phyloP scores from a whole-genome alignment of 2,888 invertebrate genomes.

The Acanthoscelides obtectus region DNA sequence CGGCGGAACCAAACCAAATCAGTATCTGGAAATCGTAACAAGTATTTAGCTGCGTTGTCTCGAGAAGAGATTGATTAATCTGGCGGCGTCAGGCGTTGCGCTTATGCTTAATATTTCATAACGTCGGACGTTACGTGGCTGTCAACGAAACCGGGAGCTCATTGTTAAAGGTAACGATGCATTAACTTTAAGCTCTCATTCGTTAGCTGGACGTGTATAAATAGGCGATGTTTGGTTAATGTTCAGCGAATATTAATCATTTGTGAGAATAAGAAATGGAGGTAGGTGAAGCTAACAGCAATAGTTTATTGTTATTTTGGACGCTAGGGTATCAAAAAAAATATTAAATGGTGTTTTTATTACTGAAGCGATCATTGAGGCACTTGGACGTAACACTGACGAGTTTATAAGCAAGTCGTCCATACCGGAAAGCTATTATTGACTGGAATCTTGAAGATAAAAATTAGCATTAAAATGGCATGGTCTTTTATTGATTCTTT shows the following conservation, averaged over 20 bases:
- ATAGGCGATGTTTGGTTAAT: constrained; percentile 13
- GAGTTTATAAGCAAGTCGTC: too few species aligned
- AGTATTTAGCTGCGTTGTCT: constrained; percentile 4
- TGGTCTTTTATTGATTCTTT: too few species aligned
- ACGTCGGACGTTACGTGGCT: constrained; percentile 11
- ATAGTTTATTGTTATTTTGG: too few species aligned
- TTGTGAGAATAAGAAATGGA: not conserved
- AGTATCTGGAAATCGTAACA: constrained; percentile 9
- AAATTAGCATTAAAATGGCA: too few species aligned
- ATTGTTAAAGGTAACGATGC: constrained; percentile 13
- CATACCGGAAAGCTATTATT: too few species aligned
- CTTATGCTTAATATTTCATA: constrained; percentile 24
- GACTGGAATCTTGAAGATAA: too few species aligned
- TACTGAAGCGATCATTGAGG: too few species aligned
- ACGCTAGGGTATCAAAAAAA: too few species aligned
- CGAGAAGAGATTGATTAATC: constrained; percentile 22
- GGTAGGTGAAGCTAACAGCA: too few species aligned
- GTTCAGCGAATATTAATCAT: constrained; percentile 10
- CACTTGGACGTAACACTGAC: too few species aligned
- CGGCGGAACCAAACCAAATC: not conserved
- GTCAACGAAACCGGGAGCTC: constrained; percentile 20
- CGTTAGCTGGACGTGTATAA: constrained; percentile 16
- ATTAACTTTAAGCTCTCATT: constrained; percentile 1
- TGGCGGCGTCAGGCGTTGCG: constrained; percentile 13
- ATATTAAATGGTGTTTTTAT: too few species aligned